Evolutionary conservation across 2,797 vertebrate species (phyloP).

Genomic region (Mallotus villosus): DNA sequence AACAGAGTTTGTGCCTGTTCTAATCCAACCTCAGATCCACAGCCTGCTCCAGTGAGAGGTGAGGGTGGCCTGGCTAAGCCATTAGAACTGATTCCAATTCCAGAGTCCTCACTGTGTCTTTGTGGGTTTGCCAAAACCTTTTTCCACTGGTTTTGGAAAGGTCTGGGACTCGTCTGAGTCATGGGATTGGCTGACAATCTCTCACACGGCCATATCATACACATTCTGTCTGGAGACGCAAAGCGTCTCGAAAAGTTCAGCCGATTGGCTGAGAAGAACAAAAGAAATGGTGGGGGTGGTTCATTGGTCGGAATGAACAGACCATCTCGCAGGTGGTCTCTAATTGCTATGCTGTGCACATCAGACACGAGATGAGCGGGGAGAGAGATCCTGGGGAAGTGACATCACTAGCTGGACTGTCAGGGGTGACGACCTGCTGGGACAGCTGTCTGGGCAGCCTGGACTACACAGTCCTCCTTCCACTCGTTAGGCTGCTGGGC

Average conservation of each 20-base stretch:
- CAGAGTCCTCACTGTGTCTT: slow-evolving; percentile 52
- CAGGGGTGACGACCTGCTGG: slow-evolving; percentile 32
- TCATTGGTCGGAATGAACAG: slow-evolving; percentile 14
- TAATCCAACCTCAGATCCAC: not conserved
- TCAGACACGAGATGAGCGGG: slow-evolving; percentile 42
- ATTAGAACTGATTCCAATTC: slow-evolving; percentile 35
- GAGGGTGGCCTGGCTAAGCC: slow-evolving; percentile 27
- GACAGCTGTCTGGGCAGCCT: slow-evolving; percentile 39
- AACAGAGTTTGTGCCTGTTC: too few species aligned
- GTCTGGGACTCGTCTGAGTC: not conserved
- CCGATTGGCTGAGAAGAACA: slow-evolving; percentile 1
- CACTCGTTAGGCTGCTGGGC: slow-evolving; percentile 47
- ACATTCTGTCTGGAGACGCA: slow-evolving; percentile 35
- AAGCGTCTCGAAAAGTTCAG: slow-evolving; percentile 35
- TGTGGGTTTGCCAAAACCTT: slow-evolving; percentile 49
- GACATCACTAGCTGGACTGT: slow-evolving; percentile 53
- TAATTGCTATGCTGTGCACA: not conserved
- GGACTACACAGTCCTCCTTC: slow-evolving; percentile 42
- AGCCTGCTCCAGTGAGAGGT: not conserved
- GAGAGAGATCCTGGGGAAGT: slow-evolving; percentile 31
- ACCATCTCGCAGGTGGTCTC: slow-evolving; percentile 23
- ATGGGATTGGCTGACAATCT: slow-evolving; percentile 21
- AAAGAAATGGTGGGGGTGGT: not conserved
- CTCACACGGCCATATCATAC: slow-evolving; percentile 34
- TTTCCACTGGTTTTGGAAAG: slow-evolving; percentile 41